Conservation (phyloP, 2,113 vertebrate genomes). For the Fukomys damarensis region DNA sequence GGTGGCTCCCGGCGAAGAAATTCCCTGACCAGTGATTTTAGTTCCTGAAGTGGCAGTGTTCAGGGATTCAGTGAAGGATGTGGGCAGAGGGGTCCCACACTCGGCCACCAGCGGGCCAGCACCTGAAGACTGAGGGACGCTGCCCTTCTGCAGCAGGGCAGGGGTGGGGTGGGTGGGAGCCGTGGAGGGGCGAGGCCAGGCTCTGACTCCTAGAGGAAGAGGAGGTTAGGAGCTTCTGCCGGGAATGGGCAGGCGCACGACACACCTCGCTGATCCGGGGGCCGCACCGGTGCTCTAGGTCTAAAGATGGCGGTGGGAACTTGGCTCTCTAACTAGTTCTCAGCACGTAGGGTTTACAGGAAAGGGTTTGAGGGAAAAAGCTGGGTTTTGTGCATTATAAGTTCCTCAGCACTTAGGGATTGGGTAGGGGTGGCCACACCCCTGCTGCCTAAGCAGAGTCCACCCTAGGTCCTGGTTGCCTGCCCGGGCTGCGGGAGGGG, state of each 20-base stretch:
- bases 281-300: background rate
- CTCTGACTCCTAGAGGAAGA: background rate
- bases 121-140: background rate
- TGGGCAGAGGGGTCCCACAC: background rate
- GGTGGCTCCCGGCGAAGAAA: background rate
- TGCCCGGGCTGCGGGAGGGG: background rate
- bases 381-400: background rate
- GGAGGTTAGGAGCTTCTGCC: background rate
- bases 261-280: fast-evolving
- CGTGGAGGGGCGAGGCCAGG: background rate
- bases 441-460: background rate
- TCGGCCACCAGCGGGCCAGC: background rate
- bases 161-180: no score
- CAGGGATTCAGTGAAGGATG: background rate
- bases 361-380: background rate
- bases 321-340: background rate
- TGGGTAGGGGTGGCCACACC: background rate
- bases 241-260: background rate
- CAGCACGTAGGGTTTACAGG: background rate
- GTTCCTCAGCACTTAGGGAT: background rate
- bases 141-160: background rate
- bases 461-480: background rate
- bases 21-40: background rate
- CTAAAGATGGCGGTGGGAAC: background rate
- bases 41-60: background rate